phyloP scores from a whole-genome alignment of 1,140 invertebrate genomes.

The Euglossa dilemma region DNA sequence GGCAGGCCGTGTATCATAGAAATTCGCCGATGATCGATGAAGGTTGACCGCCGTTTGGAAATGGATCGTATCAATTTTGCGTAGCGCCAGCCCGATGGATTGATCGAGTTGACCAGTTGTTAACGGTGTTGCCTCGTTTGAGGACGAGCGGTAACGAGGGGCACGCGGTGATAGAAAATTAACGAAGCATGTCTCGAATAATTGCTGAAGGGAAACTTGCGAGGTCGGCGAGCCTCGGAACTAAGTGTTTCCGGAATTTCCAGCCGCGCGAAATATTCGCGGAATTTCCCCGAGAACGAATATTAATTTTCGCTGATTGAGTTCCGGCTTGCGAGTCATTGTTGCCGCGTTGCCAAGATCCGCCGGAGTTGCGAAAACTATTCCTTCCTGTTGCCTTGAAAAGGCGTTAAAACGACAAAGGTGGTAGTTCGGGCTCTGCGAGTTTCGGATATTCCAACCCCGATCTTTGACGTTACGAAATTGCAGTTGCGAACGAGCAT shows the following conservation, averaged over 20 bases:
- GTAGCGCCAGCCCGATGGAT: neutral
- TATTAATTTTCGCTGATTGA: conserved; percentile 4
- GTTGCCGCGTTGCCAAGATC: neutral
- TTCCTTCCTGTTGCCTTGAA: neutral
- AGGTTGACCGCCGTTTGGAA: conserved; percentile 20
- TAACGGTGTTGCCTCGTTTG: neutral
- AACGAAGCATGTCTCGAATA: conserved; percentile 13
- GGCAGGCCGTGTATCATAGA: conserved; percentile 16
- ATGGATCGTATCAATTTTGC: conserved; percentile 39
- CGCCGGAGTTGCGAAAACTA: neutral
- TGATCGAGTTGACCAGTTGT: conserved; percentile 26
- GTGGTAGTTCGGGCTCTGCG: too few species aligned
- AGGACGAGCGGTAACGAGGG: neutral
- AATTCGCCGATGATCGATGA: conserved; percentile 22
- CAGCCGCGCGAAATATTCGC: neutral
- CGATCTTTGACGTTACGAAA: too few species aligned
- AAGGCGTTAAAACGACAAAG: neutral
- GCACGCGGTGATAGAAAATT: conserved; percentile 11
- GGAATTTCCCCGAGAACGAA: neutral
- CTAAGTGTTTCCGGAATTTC: neutral
- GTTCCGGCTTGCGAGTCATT: neutral
- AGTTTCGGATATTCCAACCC: too few species aligned
- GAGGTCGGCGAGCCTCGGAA: neutral
- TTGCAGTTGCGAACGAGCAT: too few species aligned
- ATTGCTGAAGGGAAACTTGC: neutral